Evolutionary conservation across 2,888 invertebrate species (phyloP), one percentile per base, ranked within the genome.

Genomic region (Agonopterix alstromeriana): DNA sequence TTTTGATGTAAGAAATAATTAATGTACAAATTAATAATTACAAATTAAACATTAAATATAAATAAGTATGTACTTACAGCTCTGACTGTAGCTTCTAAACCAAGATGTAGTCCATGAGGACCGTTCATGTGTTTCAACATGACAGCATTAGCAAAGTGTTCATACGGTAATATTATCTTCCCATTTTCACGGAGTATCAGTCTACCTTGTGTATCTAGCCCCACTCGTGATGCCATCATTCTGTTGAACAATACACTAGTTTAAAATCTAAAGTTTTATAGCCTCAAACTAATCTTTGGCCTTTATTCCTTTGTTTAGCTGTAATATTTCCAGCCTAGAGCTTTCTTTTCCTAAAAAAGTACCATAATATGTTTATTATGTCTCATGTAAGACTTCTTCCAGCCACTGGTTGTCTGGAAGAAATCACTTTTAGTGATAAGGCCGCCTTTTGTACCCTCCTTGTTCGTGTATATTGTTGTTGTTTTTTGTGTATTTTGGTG

Each of bases 71-170:
- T 55, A 90, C 91, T 91, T 73, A 94, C 95, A 48, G 95, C 95
- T 74, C 95, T 89, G 36, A 96, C 94, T 10, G 96, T 96, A 36
- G 94, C 95, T 77, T 96, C 96, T 47, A 95, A 90, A 41, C 95
- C 95, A 50, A 96, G 84, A 87, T 96, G 96, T 47, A 95, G 83
- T 1, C 96, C 95, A 73, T 95, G 95, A 0, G 95, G 95, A 0
- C 96, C 95, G 67, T 95, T 95, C 94, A 96, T 95, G 69, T 96
- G 96, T 70, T 96, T 96, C 58, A 96, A 76, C 95, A 96, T 96
- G 5, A 96, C 95, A 48, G 96, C 96, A 88, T 96, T 96, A 1
- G 95, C 95, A 89, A 96, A 96, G 73, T 96, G 96, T 80, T 96
- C 96, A 78, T 95, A 96, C 2, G 96, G 96, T 50, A 96, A 81